Conservation (phyloP, 2,797 vertebrate species). For the Scarus forsteni region DNA sequence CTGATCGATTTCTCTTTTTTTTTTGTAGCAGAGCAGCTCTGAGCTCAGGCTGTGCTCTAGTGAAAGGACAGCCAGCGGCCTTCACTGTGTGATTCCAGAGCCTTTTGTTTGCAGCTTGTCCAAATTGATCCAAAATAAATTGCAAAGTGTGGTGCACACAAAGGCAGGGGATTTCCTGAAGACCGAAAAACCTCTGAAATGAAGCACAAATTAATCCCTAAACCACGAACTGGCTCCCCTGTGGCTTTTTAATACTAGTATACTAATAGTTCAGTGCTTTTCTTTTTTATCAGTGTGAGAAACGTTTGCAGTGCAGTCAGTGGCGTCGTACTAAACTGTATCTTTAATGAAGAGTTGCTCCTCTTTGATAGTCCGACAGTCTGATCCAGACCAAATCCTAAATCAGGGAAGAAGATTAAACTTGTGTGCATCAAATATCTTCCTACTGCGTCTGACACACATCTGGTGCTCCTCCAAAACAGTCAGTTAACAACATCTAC, state of each 20-base stretch:
- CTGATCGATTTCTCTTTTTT: conserved; percentile 47
- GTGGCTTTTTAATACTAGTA: conserved; percentile 17
- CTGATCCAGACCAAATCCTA: conserved; percentile 73
- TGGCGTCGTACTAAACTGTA: not conserved
- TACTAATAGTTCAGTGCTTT: not conserved
- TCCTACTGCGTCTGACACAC: conserved; percentile 29
- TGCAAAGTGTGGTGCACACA: conserved; percentile 47
- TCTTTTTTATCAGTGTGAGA: conserved; percentile 1
- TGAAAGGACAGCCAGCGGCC: conserved; percentile 39
- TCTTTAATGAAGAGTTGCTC: not conserved
- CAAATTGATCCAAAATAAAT: conserved; percentile 73
- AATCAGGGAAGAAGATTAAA: conserved; percentile 78
- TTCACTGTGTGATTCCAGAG: conserved; percentile 52
- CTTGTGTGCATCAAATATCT: conserved; percentile 55
- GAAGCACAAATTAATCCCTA: conserved; percentile 28
- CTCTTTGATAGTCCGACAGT: conserved; percentile 45
- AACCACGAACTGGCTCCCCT: conserved; percentile 21
- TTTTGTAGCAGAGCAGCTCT: conserved; percentile 25
- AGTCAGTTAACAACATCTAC: conserved; percentile 1
- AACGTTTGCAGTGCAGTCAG: not conserved
- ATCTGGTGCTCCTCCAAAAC: conserved; percentile 30
- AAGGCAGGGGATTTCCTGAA: conserved; percentile 48
- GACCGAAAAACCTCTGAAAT: conserved; percentile 39
- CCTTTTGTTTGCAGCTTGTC: conserved; percentile 71
- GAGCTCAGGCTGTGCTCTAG: conserved; percentile 29